A percentile compares a stretch with the other conserved stretches of the same genome.
Conservation (phyloP, 1,140 invertebrate genomes). For the Whitmania pigra region DNA sequence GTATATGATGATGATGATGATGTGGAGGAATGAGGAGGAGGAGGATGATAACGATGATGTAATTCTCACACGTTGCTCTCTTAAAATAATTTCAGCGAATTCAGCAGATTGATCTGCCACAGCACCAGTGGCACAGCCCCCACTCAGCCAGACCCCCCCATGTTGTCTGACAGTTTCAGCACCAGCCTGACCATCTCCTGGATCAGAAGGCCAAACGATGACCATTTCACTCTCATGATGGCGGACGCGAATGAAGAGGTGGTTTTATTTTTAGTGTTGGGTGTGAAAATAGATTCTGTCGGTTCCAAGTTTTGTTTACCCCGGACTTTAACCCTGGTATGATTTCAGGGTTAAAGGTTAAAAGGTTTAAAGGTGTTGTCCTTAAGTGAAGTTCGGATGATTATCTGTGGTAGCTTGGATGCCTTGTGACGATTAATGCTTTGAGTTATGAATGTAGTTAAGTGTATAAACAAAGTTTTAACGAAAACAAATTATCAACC, state of each 20-base stretch:
- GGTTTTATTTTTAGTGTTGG: no score
- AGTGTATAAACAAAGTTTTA: no score
- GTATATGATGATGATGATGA: background rate
- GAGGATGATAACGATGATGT: background rate
- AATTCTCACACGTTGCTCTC: background rate
- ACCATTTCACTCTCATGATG: conserved; percentile 67
- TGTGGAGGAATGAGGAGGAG: background rate
- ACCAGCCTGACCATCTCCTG: conserved; percentile 56
- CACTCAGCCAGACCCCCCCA: conserved; percentile 55
- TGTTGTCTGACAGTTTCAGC: conserved; percentile 51
- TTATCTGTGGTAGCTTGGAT: no score
- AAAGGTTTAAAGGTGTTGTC: no score
- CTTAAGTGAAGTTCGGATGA: no score
- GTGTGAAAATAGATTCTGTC: no score
- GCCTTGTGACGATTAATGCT: no score
- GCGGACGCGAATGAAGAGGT: conserved; percentile 48
- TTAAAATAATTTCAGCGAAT: conserved; percentile 48
- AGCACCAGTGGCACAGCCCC: conserved; percentile 47
- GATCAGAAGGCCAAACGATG: conserved; percentile 56
- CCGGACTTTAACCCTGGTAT: no score
- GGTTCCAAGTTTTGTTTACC: no score
- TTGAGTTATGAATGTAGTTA: no score
- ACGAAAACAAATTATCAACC: no score
- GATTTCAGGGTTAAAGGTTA: no score
- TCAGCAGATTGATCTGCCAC: conserved; percentile 56